A percentile compares a stretch with the other conserved stretches of the same genome.
Evolutionary conservation across 2,888 invertebrate genomes (phyloP).

Genomic region (Caenorhabditis sp.): DNA sequence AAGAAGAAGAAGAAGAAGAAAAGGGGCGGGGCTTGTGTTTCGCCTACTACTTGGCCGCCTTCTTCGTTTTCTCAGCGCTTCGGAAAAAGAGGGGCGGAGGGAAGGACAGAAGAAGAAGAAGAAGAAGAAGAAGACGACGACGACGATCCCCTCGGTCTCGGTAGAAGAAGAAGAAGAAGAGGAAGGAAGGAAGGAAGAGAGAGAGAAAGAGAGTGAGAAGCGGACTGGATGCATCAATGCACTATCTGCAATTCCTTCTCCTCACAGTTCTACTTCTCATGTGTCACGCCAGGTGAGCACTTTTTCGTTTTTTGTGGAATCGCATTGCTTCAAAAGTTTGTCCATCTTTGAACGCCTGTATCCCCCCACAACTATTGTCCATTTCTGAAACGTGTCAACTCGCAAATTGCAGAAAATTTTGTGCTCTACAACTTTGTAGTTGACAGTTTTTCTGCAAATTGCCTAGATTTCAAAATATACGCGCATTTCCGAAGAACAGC

Average conservation of each 20-base stretch:
- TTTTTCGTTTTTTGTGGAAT: not conserved
- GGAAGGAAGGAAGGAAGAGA: not conserved
- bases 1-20: constrained; percentile 6
- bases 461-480: too few species aligned
- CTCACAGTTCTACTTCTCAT: constrained; percentile 50
- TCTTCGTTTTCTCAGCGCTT: not conserved
- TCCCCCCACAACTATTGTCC: too few species aligned
- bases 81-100: not conserved
- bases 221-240: constrained; percentile 42
- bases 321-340: constrained; percentile 1
- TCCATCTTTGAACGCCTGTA: too few species aligned
- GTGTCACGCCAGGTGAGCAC: constrained; percentile 27
- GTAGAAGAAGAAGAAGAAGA: not conserved
- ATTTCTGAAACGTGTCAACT: too few species aligned
- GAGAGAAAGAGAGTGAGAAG: not conserved
- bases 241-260: constrained; percentile 50
- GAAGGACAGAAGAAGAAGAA: constrained; percentile 1
- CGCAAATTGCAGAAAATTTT: too few species aligned
- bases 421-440: too few species aligned
- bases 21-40: not conserved
- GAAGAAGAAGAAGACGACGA: constrained; percentile 5
- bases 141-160: not conserved
- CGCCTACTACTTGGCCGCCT: not conserved
- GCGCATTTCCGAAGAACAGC: too few species aligned
- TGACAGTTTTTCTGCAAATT: too few species aligned